Evolutionary conservation across 1,140 invertebrate genomes (phyloP).

Genomic region (Eufriesea mexicana): DNA sequence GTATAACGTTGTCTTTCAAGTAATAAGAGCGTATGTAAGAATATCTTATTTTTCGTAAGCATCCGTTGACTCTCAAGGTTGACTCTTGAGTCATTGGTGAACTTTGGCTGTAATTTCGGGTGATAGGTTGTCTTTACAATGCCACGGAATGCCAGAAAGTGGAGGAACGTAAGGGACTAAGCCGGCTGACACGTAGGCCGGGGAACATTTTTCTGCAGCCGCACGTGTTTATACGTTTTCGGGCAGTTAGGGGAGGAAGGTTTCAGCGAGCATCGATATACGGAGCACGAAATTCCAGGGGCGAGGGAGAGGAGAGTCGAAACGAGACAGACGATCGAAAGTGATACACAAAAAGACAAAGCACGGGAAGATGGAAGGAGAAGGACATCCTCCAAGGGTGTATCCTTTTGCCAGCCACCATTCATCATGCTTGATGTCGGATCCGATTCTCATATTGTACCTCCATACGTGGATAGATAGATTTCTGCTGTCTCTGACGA

Average conservation of each 20-base stretch:
- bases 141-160: conserved; percentile 22
- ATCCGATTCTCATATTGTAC: conserved; percentile 80
- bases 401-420: conserved; percentile 75
- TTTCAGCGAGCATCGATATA: conserved; percentile 79
- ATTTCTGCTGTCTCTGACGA: conserved; percentile 62
- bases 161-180: conserved; percentile 36
- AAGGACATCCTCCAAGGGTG: conserved; percentile 72
- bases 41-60: too few species aligned
- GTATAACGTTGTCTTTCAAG: too few species aligned
- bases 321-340: conserved; percentile 73
- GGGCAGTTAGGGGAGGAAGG: conserved; percentile 26
- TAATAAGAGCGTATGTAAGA: too few species aligned
- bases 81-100: too few species aligned
- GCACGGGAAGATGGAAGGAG: conserved; percentile 59
- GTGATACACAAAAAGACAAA: conserved; percentile 42
- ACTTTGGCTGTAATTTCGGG: too few species aligned
- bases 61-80: too few species aligned
- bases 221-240: conserved; percentile 46
- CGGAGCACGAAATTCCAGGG: conserved; percentile 77
- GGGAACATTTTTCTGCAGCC: conserved; percentile 37
- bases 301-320: neutral
- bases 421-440: conserved; percentile 81
- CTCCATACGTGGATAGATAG: conserved; percentile 67
- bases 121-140: too few species aligned
- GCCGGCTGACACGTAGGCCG: conserved; percentile 21